Percentiles rank a stretch among this genome's conserved stretches.
phyloP scores from a whole-genome alignment of 2,113 vertebrate species.

The Esox niger region DNA sequence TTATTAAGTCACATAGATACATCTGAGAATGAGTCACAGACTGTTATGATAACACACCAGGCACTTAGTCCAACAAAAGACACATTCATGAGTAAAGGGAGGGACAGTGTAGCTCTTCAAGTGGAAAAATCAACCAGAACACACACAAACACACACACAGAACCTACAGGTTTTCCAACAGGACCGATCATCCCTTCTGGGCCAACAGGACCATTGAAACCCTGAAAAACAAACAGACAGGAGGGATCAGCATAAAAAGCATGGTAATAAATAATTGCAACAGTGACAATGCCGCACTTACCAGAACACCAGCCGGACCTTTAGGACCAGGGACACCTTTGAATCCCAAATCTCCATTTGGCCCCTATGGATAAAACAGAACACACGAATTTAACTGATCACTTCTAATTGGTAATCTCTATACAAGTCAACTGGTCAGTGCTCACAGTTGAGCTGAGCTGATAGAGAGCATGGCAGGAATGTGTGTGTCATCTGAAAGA shows the following conservation, averaged over 20 bases:
- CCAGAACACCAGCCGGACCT: slow-evolving; percentile 83
- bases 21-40: neutral
- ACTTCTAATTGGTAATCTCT: neutral
- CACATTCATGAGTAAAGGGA: neutral
- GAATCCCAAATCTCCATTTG: slow-evolving; percentile 81
- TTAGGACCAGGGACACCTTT: slow-evolving; percentile 85
- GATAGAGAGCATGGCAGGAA: neutral
- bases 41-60: neutral
- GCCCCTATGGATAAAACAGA: slow-evolving; percentile 76
- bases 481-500: neutral
- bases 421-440: neutral
- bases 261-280: neutral
- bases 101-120: neutral
- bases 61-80: neutral
- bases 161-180: slow-evolving; percentile 84
- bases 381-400: neutral
- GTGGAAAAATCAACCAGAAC: neutral
- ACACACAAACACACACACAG: neutral
- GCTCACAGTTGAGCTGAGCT: too few relatives aligned
- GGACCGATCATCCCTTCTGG: slow-evolving; percentile 86
- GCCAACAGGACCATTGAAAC: slow-evolving; percentile 84
- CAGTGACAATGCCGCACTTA: slow-evolving; percentile 65
- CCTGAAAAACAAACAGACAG: slow-evolving; percentile 73
- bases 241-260: neutral
- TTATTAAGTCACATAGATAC: too few relatives aligned